Evolutionary conservation across 2,797 vertebrate genomes (phyloP).

Genomic region (Notolepis coatsorum): DNA sequence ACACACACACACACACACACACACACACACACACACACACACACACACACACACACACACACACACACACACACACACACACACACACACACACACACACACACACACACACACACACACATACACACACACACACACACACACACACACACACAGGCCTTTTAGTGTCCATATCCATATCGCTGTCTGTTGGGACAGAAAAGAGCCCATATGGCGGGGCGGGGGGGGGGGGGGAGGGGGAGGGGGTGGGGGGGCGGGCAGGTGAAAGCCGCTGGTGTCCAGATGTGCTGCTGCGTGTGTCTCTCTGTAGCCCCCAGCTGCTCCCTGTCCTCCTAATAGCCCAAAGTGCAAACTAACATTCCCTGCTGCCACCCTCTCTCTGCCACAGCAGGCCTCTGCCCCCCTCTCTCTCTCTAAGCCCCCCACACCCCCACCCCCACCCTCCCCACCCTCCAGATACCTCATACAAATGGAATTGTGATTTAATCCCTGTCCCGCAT

Average conservation of each 20-base stretch:
- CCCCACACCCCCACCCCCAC: too few relatives aligned
- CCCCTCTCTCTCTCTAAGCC: too few relatives aligned
- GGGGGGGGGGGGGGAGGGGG: conserved; percentile 58
- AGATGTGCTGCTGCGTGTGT: conserved; percentile 57
- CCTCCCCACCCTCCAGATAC: too few relatives aligned
- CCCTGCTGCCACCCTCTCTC: conserved; percentile 26
- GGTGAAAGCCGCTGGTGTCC: conserved; percentile 60
- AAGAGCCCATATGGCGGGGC: conserved; percentile 54
- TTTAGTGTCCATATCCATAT: conserved; percentile 22
- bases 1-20: too few relatives aligned
- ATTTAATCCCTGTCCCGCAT: conserved; percentile 68
- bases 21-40: too few relatives aligned
- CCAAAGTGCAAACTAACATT: conserved; percentile 67
- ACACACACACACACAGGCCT: too few relatives aligned
- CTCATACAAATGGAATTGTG: conserved; percentile 77
- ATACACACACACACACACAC: too few relatives aligned
- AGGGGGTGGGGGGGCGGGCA: too few relatives aligned
- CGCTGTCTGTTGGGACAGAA: conserved; percentile 51
- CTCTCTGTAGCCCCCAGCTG: conserved; percentile 65
- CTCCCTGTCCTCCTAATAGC: conserved; percentile 59
- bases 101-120: too few relatives aligned
- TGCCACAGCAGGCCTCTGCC: conserved; percentile 64
- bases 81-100: too few relatives aligned
- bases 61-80: too few relatives aligned
- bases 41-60: too few relatives aligned